These are phyloP conservation scores for Hybognathus amarus DNA, from an alignment of 2,797 vertebrate species.

Conservation along the genomic window DNA sequence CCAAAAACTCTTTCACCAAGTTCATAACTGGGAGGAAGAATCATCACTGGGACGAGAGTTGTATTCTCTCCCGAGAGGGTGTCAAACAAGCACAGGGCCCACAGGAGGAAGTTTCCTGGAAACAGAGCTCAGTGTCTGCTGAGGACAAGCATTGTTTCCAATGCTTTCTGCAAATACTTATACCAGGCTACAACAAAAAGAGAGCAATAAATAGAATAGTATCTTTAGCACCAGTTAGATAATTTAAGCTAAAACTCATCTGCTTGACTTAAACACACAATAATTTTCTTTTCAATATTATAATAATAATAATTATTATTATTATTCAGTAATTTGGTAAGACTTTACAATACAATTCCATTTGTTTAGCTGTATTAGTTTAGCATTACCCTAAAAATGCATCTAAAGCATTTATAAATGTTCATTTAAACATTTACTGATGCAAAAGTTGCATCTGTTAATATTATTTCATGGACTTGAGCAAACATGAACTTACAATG, in stretches of 20 bases:
- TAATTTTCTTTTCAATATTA: not conserved
- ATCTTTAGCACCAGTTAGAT: not conserved
- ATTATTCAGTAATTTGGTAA: not conserved
- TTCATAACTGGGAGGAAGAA: not conserved
- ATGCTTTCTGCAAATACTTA: not conserved
- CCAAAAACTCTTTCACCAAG: not conserved
- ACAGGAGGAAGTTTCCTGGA: conserved; percentile 34
- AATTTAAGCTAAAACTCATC: not conserved
- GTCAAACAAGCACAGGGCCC: not conserved
- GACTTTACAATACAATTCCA: not conserved
- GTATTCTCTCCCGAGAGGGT: conserved; percentile 2
- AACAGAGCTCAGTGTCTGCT: not conserved
- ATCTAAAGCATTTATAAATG: not conserved
- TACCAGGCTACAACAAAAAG: not conserved
- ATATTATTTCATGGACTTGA: not conserved
- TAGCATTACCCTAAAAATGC: not conserved
- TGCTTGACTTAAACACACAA: not conserved
- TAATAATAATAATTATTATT: not conserved
- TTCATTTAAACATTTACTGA: not conserved
- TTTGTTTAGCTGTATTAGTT: not conserved
- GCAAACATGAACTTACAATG: not conserved
- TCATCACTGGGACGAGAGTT: not conserved
- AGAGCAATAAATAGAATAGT: not conserved
- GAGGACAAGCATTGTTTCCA: conserved; percentile 6
- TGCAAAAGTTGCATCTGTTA: not conserved